Evolutionary conservation across 2,113 vertebrate species (phyloP).

Genomic region (Microtus montanus): DNA sequence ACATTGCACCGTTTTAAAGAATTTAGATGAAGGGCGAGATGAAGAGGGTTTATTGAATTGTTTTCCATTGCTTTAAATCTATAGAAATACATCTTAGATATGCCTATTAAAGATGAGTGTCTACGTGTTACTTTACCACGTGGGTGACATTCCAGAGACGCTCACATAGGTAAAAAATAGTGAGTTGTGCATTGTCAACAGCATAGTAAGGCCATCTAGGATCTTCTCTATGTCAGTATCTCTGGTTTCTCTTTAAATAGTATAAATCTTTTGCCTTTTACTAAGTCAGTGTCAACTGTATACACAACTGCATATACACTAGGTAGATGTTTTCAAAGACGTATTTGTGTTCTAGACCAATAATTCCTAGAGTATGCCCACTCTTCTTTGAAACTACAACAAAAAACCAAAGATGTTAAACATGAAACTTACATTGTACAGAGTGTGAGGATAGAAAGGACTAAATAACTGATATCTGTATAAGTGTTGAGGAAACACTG

Average conservation of each 20-base stretch:
- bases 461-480: background rate
- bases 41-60: background rate
- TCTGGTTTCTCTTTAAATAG: background rate
- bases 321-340: background rate
- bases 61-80: conserved; percentile 31
- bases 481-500: background rate
- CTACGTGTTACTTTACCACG: background rate
- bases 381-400: background rate
- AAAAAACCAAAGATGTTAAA: conserved; percentile 29
- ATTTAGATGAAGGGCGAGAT: background rate
- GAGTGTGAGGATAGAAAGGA: background rate
- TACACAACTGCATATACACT: background rate
- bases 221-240: background rate
- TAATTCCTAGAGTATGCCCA: background rate
- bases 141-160: background rate
- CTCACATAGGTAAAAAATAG: conserved; percentile 29
- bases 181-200: background rate
- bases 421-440: background rate
- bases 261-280: background rate
- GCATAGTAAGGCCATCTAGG: background rate
- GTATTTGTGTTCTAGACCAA: background rate
- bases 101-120: background rate
- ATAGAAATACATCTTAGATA: conserved; percentile 1
- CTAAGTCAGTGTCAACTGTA: background rate
- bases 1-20: background rate